phyloP scores from a whole-genome alignment of 2,888 invertebrate genomes.

The Automeris io region DNA sequence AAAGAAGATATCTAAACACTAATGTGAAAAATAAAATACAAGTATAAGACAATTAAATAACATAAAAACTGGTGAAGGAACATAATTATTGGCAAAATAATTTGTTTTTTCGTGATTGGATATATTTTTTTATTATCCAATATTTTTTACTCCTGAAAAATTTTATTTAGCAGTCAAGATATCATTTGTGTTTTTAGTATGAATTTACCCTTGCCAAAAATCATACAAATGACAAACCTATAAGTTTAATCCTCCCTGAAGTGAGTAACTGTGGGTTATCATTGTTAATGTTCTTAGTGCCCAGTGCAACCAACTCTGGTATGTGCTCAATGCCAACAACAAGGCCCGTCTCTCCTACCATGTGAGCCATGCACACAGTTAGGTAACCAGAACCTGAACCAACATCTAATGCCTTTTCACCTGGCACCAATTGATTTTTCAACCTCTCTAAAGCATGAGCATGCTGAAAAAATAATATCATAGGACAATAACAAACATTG shows the following conservation, averaged over 20 bases:
- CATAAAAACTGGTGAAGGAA: too few species aligned
- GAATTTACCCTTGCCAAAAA: too few species aligned
- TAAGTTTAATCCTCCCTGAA: constrained; percentile 81
- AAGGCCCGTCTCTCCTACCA: constrained; percentile 82
- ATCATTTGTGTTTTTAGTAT: too few species aligned
- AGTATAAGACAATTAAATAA: too few species aligned
- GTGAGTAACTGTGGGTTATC: constrained; percentile 83
- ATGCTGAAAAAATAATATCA: constrained; percentile 77
- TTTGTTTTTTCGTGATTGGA: too few species aligned
- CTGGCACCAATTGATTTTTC: constrained; percentile 84
- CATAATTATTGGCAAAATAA: too few species aligned
- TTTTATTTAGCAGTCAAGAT: too few species aligned
- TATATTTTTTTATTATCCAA: too few species aligned
- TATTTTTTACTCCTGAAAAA: too few species aligned
- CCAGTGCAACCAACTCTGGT: constrained; percentile 84
- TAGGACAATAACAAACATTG: too few species aligned
- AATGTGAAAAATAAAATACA: too few species aligned
- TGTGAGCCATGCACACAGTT: constrained; percentile 92
- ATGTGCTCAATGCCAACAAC: constrained; percentile 96
- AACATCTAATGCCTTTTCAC: constrained; percentile 90
- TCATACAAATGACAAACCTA: constrained; percentile 78
- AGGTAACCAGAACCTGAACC: constrained; percentile 97
- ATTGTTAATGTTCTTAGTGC: constrained; percentile 85
- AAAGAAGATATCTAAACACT: too few species aligned
- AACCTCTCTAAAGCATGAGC: constrained; percentile 93